Base-by-base conservation (phyloP, 2,888 invertebrate genomes). In the Anthrax anthrax region DNA sequence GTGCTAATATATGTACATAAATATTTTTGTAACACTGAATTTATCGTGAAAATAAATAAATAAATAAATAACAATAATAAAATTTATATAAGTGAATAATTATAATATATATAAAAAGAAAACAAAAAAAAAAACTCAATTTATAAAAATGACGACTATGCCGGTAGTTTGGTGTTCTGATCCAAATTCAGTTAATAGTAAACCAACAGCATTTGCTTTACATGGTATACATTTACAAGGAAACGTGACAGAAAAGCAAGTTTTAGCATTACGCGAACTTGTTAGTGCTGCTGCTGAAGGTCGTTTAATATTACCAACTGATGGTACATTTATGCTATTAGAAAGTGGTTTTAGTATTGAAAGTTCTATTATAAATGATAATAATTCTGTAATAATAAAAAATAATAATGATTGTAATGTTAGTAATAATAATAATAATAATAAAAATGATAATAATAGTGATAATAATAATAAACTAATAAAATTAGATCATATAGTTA, bases 121-220 rank as follows among this genome's bases (percentile, higher is more conserved):
- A 42, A 43, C 38, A 43, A 19, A 39, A 48, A 48, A 46, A 39
- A 37, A 42, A 23, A 37, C 37, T 27, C 27, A 42, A n/a, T n/a
- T n/a, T n/a, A n/a, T n/a, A n/a, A n/a, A 36, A 40, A 67, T 67
- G 68, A 58, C 69, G 51, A 59, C 66, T 52, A 68, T 66, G 62
- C 69, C 69, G 36, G 69, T 69, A 43, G 69, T 69, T 43, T 69
- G 69, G 69, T 69, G 69, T 52, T 63, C 67, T 51, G 67, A 69
- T 58, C 66, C 69, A 36, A 69, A 69, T 54, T 68, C 69, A 58
- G 64, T 63, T 41, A 67, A 63, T 55, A 65, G 65, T 48, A 66
- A 67, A 49, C 69, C 69, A 18, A 63, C 64, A 29, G 69, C 69
- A 42, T 69, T 68, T 52, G 65, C 69, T 37, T 55, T 69, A 36